These are phyloP conservation scores for Amia ocellicauda DNA, from an alignment of 2,113 vertebrate genomes.

Conservation along the genomic window DNA sequence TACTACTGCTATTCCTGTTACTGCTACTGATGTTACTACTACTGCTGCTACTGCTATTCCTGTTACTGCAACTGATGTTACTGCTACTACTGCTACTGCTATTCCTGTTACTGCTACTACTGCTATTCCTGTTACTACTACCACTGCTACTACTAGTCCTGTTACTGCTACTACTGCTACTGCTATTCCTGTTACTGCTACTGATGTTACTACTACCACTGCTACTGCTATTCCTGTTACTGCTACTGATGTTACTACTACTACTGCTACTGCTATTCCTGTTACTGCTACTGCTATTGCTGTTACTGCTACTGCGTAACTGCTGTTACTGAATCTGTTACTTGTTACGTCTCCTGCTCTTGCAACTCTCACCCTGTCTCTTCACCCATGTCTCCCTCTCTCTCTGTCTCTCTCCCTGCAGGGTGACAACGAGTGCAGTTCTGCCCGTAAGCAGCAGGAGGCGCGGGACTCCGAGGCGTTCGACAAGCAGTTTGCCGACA, in stretches of 20 bases:
- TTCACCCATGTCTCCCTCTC: background rate
- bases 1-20: too few relatives aligned
- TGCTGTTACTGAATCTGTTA: too few relatives aligned
- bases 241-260: background rate
- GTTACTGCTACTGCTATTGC: too few relatives aligned
- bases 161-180: too few relatives aligned
- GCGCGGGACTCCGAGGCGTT: slow-evolving; percentile 66
- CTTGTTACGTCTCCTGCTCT: too few relatives aligned
- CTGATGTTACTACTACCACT: too few relatives aligned
- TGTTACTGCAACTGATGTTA: too few relatives aligned
- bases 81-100: too few relatives aligned
- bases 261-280: background rate
- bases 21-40: too few relatives aligned
- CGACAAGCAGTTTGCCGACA: slow-evolving; percentile 70
- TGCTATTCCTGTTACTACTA: background rate
- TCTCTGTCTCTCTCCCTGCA: slow-evolving; percentile 18
- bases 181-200: too few relatives aligned
- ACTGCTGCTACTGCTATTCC: too few relatives aligned
- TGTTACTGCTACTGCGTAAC: too few relatives aligned
- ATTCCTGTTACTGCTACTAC: background rate
- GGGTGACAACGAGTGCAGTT: slow-evolving; percentile 54
- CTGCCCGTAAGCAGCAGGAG: slow-evolving; percentile 48
- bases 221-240: background rate
- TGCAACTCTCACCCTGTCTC: background rate
- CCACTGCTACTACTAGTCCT: background rate